Evolutionary conservation across 2,888 invertebrate species (phyloP), one percentile per base, ranked within the genome.

Genomic region (Tetanocera ferruginea): DNA sequence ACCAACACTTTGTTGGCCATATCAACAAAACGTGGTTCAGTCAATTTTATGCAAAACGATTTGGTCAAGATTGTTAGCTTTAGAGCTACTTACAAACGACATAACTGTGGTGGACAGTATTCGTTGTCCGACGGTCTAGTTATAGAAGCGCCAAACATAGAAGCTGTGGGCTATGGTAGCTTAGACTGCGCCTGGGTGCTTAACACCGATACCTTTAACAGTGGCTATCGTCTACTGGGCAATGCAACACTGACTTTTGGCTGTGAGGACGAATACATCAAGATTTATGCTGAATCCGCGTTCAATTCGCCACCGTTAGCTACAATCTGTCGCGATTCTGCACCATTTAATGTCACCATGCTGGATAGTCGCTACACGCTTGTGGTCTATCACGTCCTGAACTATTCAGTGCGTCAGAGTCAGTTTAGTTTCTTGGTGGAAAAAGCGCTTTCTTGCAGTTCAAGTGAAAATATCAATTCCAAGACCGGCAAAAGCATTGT

Each of bases 141-240:
- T 86, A 73, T 87, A 85, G 80, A 87, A 87, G 76, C 90, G 87
- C 78, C 90, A 80, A 80, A 86, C 87, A 83, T 89, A 55, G 49
- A 75, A 0, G 17, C 55, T 0, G 31, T 43, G 0, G 69, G 77
- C 14, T 83, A 83, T 19, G 88, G 86, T 14, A 88, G 91, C 0
- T 84, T 94, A 17, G 93, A 94, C 84, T 98, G 98, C 88, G 92
- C 92, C 0, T 97, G 97, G 96, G 85, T 91, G 28, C 84, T 95
- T n/a, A 67, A 52, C 25, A 31, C 23, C 5, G 67, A 17, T 11
- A 17, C 11, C 4, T 19, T 9, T 52, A 55, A 25, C 5, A 55
- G 34, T 23, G 23, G 31, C 3, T 75, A 67, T 67, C 79, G 89
- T 81, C 77, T 94, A 3, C 86, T 85, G 1, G 88, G 91, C 0